Evolutionary conservation across 2,113 vertebrate species (phyloP).

Genomic region (Ibidorhyncha struthersii): DNA sequence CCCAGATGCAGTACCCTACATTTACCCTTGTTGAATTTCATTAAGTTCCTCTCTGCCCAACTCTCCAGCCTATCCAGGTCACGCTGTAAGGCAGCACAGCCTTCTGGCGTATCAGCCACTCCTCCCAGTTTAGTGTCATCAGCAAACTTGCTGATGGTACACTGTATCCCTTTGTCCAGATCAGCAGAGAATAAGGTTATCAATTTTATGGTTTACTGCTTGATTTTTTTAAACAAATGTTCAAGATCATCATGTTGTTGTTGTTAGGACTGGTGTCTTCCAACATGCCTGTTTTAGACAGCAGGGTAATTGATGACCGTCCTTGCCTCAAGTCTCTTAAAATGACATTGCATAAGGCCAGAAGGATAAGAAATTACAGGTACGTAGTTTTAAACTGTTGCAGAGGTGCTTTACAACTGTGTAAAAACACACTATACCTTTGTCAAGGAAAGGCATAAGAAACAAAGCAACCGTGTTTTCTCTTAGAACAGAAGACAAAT

Average conservation of each 20-base stretch:
- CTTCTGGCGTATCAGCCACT: too few relatives aligned
- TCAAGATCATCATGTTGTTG: neutral
- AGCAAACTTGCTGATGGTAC: too few relatives aligned
- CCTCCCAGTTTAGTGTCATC: too few relatives aligned
- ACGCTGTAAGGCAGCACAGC: too few relatives aligned
- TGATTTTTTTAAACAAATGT: neutral
- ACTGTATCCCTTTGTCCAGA: too few relatives aligned
- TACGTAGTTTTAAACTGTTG: neutral
- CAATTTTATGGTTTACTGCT: neutral
- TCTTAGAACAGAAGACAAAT: neutral
- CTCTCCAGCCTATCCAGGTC: too few relatives aligned
- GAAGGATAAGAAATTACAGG: neutral
- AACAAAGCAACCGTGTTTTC: neutral
- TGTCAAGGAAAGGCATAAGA: neutral
- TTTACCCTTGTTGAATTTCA: too few relatives aligned
- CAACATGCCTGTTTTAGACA: neutral
- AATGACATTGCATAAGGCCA: neutral
- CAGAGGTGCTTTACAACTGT: neutral
- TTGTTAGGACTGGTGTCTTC: neutral
- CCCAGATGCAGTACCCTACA: too few relatives aligned
- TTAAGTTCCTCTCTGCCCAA: too few relatives aligned
- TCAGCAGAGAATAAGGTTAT: neutral
- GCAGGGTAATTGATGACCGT: neutral
- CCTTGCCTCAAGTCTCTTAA: neutral
- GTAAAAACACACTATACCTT: neutral